Base-by-base conservation (phyloP, 2,888 invertebrate species). In the Ochlodes sylvanus region DNA sequence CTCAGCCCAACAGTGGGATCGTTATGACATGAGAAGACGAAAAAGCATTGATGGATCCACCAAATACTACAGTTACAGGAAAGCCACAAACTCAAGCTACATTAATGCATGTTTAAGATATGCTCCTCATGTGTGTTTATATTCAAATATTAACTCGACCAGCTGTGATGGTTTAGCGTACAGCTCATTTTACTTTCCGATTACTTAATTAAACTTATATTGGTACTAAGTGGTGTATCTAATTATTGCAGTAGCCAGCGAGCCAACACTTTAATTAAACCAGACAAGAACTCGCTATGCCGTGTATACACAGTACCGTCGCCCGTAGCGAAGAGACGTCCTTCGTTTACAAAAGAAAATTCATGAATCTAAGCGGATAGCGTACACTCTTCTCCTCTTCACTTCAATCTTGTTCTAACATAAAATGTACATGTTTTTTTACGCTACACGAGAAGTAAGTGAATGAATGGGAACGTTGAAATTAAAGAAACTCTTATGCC, bases 181-280 rank as follows among this genome's bases (percentile, higher is more conserved):
- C 34, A 10, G 38, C 3, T 38, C 38, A 38, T 38, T 38, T 38
- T 12, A 38, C 9, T 55, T 55, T 44, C 42, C 63, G 17, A 63
- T n/a, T 63, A 63, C 55, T n/a, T 56, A 64, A 56, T 34, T 56
- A 41, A 34, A 47, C 44, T 64, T 34, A 56, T 41, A 52, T 15
- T 27, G 41, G 21, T 52, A 52, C 47, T 58, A 58, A 58, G 50
- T 58, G 32, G 57, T 65, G 65, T 65, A 58, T 58, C 57, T 58
- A 60, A 66, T 65, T 58, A 65, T 58, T 66, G 66, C 52, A 58
- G 58, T 41, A n/a, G 58, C 47, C 15, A 27, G 58, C 32, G 38
- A 44, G 38, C 57, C 66, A 70, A 72, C 66, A 69, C 69, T 73
- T 75, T 75, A 74, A 75, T 75, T 72, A 72, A 70, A 74, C 66